A percentile compares a stretch with the other conserved stretches of the same genome.
phyloP scores from a whole-genome alignment of 2,888 invertebrate genomes.

The Cotesia congregata region DNA sequence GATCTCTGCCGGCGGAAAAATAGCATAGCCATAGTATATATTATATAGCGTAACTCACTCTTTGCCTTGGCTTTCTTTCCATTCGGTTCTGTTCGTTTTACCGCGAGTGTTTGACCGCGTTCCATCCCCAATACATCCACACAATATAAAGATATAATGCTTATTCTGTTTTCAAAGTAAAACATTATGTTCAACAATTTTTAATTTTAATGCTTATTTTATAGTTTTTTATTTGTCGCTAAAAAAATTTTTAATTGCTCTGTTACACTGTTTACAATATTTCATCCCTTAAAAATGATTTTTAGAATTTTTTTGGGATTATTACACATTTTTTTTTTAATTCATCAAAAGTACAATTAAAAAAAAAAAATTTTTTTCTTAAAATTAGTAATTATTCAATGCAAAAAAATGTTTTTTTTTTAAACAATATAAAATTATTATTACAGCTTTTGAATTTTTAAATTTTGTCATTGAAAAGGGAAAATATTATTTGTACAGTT shows the following conservation, averaged over 20 bases:
- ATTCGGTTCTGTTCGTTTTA: conserved; percentile 39
- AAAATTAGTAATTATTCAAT: too few species aligned
- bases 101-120: conserved; percentile 38
- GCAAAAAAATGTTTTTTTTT: conserved; percentile 31
- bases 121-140: conserved; percentile 29
- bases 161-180: neutral
- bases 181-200: neutral
- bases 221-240: too few species aligned
- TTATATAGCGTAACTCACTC: conserved; percentile 1
- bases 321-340: too few species aligned
- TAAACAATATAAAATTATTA: neutral
- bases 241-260: too few species aligned
- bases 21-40: conserved; percentile 38
- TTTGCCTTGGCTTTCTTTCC: conserved; percentile 55
- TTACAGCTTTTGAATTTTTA: neutral
- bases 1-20: conserved; percentile 50
- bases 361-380: too few species aligned
- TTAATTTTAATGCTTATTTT: neutral
- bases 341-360: too few species aligned
- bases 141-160: neutral
- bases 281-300: too few species aligned
- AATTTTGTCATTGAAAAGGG: conserved; percentile 17
- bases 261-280: too few species aligned
- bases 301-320: too few species aligned
- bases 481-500: conserved; percentile 17